phyloP scores from a whole-genome alignment of 2,888 invertebrate species.

The Atrina japonica region DNA sequence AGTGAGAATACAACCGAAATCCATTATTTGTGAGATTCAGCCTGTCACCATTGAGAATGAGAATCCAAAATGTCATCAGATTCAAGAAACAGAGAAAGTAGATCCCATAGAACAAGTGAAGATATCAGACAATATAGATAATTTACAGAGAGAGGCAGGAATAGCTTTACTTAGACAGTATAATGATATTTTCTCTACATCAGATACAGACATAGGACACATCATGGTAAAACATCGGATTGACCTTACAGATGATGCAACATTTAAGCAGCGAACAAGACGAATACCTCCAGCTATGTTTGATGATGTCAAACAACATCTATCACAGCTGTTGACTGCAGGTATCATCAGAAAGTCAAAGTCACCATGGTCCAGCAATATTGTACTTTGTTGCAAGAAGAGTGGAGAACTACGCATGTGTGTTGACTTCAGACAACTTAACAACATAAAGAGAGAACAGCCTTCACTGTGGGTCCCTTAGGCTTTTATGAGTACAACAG shows the following conservation, averaged over 20 bases:
- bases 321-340: neutral
- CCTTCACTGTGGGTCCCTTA: slow-evolving; percentile 20
- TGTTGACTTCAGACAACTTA: slow-evolving; percentile 6
- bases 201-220: neutral
- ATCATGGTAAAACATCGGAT: neutral
- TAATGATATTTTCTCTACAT: neutral
- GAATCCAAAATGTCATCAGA: too few relatives aligned
- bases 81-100: too few relatives aligned
- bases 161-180: too few relatives aligned
- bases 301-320: neutral
- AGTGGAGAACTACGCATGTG: slow-evolving; percentile 15
- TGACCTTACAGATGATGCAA: neutral
- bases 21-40: slow-evolving; percentile 19
- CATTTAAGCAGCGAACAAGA: neutral
- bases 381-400: slow-evolving; percentile 2
- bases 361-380: neutral
- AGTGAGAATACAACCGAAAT: slow-evolving; percentile 1
- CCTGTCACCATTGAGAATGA: neutral
- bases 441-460: slow-evolving; percentile 16
- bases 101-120: too few relatives aligned
- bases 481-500: slow-evolving; percentile 25
- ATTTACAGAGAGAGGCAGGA: neutral
- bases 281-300: slow-evolving; percentile 1
- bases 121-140: neutral
- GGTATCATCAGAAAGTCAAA: slow-evolving; percentile 13